Evolutionary conservation across 92 coral and sea anemone species (phyloP).

Genomic region (Porites evermanni): DNA sequence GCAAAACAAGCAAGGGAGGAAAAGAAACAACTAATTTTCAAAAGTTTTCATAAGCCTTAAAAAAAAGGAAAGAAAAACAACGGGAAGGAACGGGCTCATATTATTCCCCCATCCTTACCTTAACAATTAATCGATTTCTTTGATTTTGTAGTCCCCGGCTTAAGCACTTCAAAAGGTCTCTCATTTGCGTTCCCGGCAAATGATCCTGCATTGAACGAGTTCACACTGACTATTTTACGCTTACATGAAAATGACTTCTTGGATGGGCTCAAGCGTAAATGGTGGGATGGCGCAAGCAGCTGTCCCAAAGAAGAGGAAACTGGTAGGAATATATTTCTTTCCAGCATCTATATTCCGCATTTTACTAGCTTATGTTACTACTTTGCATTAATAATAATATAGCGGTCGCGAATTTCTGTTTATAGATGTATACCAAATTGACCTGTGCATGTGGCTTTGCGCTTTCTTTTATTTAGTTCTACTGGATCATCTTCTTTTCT

Average conservation of each 20-base stretch:
- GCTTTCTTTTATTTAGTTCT: too few species aligned
- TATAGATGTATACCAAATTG: too few species aligned
- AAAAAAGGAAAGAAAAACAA: too few species aligned
- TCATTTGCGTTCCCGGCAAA: conserved; percentile 72
- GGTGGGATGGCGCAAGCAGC: conserved; percentile 74
- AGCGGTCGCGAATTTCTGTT: too few species aligned
- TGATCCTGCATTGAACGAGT: conserved; percentile 55
- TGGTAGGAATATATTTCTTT: conserved; percentile 11
- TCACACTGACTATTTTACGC: conserved; percentile 66
- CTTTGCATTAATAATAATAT: too few species aligned
- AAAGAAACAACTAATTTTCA: too few species aligned
- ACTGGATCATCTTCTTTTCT: too few species aligned
- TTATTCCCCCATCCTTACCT: too few species aligned
- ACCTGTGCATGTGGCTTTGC: too few species aligned
- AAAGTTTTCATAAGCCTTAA: too few species aligned
- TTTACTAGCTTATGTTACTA: not conserved
- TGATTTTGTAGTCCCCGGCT: conserved; percentile 54
- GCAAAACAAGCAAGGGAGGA: too few species aligned
- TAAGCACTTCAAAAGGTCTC: conserved; percentile 63
- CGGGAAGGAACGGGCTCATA: too few species aligned
- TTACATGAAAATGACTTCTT: conserved; percentile 73
- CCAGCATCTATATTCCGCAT: not conserved
- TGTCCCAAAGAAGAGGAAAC: conserved; percentile 48
- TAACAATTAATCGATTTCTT: not conserved
- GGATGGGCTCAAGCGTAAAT: conserved; percentile 66